Evolutionary conservation across 2,797 vertebrate genomes (phyloP).

Genomic region (Peromyscus aztecus): DNA sequence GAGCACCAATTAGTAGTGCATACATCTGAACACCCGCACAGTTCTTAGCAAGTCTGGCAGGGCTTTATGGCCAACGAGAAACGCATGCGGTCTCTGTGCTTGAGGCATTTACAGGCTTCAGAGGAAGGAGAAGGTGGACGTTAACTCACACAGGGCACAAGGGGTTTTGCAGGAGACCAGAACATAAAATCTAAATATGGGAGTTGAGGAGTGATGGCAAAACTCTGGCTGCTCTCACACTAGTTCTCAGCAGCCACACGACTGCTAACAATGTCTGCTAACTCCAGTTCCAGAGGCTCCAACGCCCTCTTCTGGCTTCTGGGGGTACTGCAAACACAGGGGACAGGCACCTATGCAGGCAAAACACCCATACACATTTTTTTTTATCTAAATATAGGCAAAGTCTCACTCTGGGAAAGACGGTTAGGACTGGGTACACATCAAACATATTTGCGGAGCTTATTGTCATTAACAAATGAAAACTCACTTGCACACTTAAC

Average conservation of each 20-base stretch:
- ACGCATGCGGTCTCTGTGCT: conserved; percentile 58
- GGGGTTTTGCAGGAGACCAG: background rate
- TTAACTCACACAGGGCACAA: background rate
- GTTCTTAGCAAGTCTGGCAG: background rate
- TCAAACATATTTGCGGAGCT: background rate
- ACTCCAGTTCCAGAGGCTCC: background rate
- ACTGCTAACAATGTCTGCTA: background rate
- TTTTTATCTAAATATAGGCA: background rate
- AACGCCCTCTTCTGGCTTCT: background rate
- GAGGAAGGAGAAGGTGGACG: background rate
- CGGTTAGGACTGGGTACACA: background rate
- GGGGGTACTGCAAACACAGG: background rate
- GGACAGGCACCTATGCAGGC: background rate
- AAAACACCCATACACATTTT: background rate
- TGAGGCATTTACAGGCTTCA: conserved; percentile 52
- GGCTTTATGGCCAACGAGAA: conserved; percentile 12
- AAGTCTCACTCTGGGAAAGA: background rate
- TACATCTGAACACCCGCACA: conserved; percentile 8
- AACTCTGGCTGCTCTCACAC: background rate
- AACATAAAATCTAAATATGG: background rate
- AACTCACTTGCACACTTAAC: background rate
- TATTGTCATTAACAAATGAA: background rate
- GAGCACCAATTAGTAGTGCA: conserved; percentile 21
- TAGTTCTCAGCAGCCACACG: background rate
- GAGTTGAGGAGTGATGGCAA: background rate